Conservation (phyloP, 2,113 vertebrate species). For the Telmatochromis sp. region DNA sequence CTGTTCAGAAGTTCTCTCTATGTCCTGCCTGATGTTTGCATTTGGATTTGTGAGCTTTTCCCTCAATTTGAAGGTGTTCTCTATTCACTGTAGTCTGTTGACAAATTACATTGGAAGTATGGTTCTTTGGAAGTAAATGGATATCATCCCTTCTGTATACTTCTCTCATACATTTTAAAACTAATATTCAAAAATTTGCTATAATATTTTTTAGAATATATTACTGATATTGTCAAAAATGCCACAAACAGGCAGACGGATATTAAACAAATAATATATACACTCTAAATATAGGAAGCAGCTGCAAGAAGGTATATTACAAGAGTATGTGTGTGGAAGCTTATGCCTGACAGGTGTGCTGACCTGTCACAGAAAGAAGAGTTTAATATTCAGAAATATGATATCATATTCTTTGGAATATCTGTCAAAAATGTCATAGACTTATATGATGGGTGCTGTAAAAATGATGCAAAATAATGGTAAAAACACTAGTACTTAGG, state of each 20-base stretch:
- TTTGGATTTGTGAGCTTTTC: neutral
- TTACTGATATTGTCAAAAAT: neutral
- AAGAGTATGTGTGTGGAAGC: neutral
- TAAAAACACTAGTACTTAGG: neutral
- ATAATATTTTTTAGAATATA: neutral
- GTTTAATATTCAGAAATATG: neutral
- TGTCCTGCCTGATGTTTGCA: neutral
- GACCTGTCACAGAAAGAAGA: neutral
- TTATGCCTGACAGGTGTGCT: neutral
- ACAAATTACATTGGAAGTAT: neutral
- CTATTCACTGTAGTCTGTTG: neutral
- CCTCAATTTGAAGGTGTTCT: neutral
- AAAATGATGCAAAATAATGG: neutral
- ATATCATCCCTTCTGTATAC: neutral
- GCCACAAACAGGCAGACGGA: neutral
- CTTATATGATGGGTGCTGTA: neutral
- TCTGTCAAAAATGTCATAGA: neutral
- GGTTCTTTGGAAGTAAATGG: neutral
- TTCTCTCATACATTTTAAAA: neutral
- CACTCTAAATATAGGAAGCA: neutral
- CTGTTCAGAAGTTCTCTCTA: neutral
- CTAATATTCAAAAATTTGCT: neutral
- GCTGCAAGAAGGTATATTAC: neutral
- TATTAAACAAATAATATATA: neutral
- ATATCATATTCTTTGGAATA: neutral